Evolutionary conservation across 2,113 vertebrate species (phyloP), one percentile per base, ranked within the genome.

Genomic region (Todiramphus chloris): DNA sequence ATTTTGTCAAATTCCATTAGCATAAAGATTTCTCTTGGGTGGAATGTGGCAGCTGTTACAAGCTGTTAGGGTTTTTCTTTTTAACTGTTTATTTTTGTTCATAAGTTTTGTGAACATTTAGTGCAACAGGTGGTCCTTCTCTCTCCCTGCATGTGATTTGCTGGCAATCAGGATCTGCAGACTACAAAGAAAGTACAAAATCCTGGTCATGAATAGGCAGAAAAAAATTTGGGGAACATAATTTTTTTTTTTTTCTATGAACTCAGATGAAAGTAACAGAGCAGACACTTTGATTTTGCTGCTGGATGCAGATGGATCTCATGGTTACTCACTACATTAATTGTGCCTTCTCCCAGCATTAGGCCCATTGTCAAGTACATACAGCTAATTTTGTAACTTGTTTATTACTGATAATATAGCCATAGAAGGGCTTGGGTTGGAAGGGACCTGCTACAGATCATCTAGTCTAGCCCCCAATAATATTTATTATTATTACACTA

Each of bases 31-130:
- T 93, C 73, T 93, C 95, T 88, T 33, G 73, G 9, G 48, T 93
- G 88, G 92, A 96, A 96, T 96, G 90, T 82, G 80, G 53, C 96
- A 96, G 94, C 96, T 96, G 93, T 68, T 96, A 75, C 92, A 96
- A 95, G 93, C 95, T 96, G 96, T 92, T 93, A 62, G 41, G 63
- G 19, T 1, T 51, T 83, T 16, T n/a, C 46, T 59, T 93, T 83
- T 85, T 66, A 74, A 78, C 46, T 87, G 39, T 92, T 94, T 94
- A 88, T 92, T 96, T 96, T 95, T 93, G 60, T 89, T 95, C 93
- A 73, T 30, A 75, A 82, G 33, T 27, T 92, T 96, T 78, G 69
- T 83, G 94, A 96, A 68, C 79, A 64, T 83, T 93, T 60, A 84
- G 73, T 84, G 48, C 69, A 87, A 97, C 92, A 96, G 95, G 94